A percentile compares a stretch with the other conserved stretches of the same genome.
These are phyloP conservation scores for Leucoma salicis DNA, from an alignment of 2,888 invertebrate genomes.

Conservation along the genomic window DNA sequence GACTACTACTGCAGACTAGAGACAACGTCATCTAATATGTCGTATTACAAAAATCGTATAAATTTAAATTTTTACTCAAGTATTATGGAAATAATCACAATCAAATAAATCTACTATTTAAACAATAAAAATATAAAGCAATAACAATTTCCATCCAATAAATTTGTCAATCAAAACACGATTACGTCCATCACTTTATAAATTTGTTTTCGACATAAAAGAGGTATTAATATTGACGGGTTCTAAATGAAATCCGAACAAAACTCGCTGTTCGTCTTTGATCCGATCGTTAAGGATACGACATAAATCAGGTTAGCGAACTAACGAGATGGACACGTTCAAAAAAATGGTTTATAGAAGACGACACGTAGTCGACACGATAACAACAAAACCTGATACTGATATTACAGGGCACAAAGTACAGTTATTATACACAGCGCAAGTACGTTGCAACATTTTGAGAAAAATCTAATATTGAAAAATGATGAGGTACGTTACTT, in stretches of 20 bases:
- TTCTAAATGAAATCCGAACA: conserved; percentile 21
- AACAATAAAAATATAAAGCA: background rate
- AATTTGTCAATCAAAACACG: conserved; percentile 19
- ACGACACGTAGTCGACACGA: conserved; percentile 7
- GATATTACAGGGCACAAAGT: no score
- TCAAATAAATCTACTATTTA: no score
- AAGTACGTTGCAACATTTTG: no score
- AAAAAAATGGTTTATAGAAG: background rate
- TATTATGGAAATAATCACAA: no score
- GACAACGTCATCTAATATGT: no score
- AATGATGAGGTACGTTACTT: no score
- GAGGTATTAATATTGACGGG: conserved; percentile 12
- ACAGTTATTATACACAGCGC: no score
- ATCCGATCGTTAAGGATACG: conserved; percentile 19
- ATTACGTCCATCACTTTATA: conserved; percentile 16
- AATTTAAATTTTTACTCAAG: no score
- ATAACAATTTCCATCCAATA: conserved; percentile 5
- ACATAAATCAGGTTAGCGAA: conserved; percentile 22
- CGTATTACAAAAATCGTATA: no score
- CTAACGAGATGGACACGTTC: conserved; percentile 17
- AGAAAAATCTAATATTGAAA: no score
- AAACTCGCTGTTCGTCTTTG: conserved; percentile 19
- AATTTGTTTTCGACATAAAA: conserved; percentile 20
- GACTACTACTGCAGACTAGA: no score
- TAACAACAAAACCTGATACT: no score